A percentile compares a stretch with the other conserved stretches of the same genome.
phyloP scores from a whole-genome alignment of 2,113 vertebrate species.

The Carassius carassius region DNA sequence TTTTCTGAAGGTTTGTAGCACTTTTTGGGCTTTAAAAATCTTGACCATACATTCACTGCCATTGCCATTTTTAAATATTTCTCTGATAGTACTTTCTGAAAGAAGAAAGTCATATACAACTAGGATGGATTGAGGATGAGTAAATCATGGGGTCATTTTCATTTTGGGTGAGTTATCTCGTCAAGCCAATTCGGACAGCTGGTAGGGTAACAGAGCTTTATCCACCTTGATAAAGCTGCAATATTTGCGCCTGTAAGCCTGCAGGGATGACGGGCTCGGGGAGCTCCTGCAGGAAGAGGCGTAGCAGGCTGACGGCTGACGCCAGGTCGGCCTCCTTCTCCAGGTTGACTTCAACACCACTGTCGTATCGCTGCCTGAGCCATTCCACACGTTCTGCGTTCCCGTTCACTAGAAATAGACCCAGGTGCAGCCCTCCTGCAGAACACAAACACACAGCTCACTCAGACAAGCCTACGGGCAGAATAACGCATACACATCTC shows the following conservation, averaged over 20 bases:
- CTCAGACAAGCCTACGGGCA: not conserved
- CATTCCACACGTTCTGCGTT: conserved; percentile 97
- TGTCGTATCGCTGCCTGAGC: conserved; percentile 94
- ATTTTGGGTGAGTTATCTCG: too few relatives aligned
- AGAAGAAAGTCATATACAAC: too few relatives aligned
- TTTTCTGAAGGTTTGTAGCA: too few relatives aligned
- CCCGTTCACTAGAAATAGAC: conserved; percentile 96
- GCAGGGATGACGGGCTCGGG: conserved; percentile 93
- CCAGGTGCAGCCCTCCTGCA: conserved; percentile 90
- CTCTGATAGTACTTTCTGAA: too few relatives aligned
- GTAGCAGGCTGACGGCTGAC: conserved; percentile 94
- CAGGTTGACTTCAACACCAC: conserved; percentile 92
- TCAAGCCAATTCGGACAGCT: not conserved
- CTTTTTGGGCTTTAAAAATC: too few relatives aligned
- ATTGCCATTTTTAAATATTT: too few relatives aligned
- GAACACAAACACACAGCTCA: conserved; percentile 1
- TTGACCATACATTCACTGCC: too few relatives aligned
- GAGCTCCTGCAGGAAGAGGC: conserved; percentile 97
- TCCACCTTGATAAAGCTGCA: conserved; percentile 93
- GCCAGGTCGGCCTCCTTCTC: conserved; percentile 96
- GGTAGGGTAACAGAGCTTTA: not conserved
- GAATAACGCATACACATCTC: not conserved
- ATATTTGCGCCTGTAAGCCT: conserved; percentile 86
- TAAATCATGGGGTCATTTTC: too few relatives aligned
- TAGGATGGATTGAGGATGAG: too few relatives aligned